phyloP scores from a whole-genome alignment of 1,140 invertebrate species.

The Tetranychus cinnabarinus region DNA sequence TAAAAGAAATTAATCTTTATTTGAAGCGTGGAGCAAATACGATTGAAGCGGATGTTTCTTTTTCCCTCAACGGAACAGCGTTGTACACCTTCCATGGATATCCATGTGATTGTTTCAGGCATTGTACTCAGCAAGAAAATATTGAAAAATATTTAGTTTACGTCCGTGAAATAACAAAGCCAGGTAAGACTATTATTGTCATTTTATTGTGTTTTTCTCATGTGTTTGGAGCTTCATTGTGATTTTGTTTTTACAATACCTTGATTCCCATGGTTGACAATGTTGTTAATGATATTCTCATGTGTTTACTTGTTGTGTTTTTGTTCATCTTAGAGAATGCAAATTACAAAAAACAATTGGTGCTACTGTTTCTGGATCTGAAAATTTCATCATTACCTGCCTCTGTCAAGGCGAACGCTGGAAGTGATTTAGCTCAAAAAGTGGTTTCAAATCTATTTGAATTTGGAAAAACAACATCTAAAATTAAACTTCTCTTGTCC shows the following conservation, averaged over 20 bases:
- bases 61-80: slow-evolving; percentile 12
- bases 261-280: too few species aligned
- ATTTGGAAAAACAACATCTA: background rate
- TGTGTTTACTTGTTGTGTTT: background rate
- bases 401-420: slow-evolving; percentile 8
- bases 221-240: too few species aligned
- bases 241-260: too few species aligned
- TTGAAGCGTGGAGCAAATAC: slow-evolving; percentile 14
- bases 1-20: slow-evolving; percentile 14
- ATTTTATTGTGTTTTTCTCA: too few species aligned
- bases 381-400: slow-evolving; percentile 9
- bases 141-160: slow-evolving; percentile 11
- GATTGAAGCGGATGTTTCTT: slow-evolving; percentile 15
- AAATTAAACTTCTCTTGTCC: slow-evolving; percentile 2
- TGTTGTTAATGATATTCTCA: too few species aligned
- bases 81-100: slow-evolving; percentile 13
- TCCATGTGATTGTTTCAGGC: slow-evolving; percentile 14
- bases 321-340: background rate
- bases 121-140: slow-evolving; percentile 11
- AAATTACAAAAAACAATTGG: slow-evolving; percentile 6
- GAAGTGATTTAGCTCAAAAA: slow-evolving; percentile 10
- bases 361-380: slow-evolving; percentile 11
- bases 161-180: slow-evolving; percentile 10
- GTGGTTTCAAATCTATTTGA: slow-evolving; percentile 12
- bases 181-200: slow-evolving; percentile 2